Percentiles rank a stretch among this genome's conserved stretches.
Evolutionary conservation across 2,113 vertebrate genomes (phyloP).

Genomic region (Prinia subflava): DNA sequence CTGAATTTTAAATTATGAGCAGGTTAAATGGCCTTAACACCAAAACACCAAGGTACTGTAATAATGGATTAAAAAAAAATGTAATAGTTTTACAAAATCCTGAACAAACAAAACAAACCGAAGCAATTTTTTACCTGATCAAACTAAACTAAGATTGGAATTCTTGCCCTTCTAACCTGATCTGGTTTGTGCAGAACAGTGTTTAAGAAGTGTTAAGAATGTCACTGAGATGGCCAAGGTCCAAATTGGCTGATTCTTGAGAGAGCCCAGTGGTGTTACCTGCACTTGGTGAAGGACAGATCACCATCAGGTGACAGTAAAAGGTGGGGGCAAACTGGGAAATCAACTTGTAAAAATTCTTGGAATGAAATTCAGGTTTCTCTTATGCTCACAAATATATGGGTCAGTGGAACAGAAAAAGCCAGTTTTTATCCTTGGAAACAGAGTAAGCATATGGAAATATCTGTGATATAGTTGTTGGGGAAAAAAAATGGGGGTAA

Average conservation of each 20-base stretch:
- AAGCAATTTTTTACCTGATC: not conserved
- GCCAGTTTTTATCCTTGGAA: not conserved
- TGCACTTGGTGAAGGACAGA: not conserved
- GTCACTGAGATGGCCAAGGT: not conserved
- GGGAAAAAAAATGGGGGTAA: fast-evolving
- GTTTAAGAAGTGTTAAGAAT: not conserved
- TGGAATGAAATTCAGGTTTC: not conserved
- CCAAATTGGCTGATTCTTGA: not conserved
- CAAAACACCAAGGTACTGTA: not conserved
- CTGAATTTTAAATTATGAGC: not conserved
- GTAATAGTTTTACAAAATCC: too few relatives aligned
- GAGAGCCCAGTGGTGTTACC: not conserved
- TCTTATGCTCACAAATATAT: not conserved
- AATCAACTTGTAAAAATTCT: not conserved
- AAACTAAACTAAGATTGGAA: not conserved
- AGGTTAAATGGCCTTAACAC: not conserved
- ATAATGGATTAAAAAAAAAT: not conserved
- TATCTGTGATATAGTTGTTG: fast-evolving
- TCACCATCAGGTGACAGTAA: not conserved
- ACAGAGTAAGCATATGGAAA: not conserved
- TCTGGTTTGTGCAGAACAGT: not conserved
- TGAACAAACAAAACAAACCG: not conserved
- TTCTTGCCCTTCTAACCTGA: not conserved
- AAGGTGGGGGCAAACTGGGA: not conserved
- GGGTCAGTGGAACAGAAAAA: not conserved